Evolutionary conservation across 2,888 invertebrate species (phyloP), one percentile per base, ranked within the genome.

Genomic region (Ramazzottius varieornatus): DNA sequence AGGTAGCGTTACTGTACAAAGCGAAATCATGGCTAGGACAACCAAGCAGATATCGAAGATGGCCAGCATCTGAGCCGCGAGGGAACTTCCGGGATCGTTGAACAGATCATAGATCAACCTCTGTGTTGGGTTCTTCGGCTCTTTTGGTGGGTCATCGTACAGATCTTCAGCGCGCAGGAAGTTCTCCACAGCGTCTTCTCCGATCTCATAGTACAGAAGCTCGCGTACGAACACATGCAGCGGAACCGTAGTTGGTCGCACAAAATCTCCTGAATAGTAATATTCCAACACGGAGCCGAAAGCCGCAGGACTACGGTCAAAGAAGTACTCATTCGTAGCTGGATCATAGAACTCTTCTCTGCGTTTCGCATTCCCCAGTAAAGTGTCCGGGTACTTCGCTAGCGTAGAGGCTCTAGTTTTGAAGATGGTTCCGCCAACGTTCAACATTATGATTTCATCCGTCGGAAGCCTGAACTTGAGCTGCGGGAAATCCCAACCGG

Each of bases 61-160:
- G 16, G 74, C 75, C 1, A 76, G 71, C 65, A 73, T 69, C 69
- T 74, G 74, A 54, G 75, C 76, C 2, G 69, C 63, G 46, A 69
- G 69, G 32, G 75, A 75, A 32, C 75, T 75, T 65, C 76, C 75
- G 1, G 76, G 76, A 68, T 74, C 75, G 66, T 76, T 75, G 70
- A 76, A 74, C 1, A 75, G 68, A 72, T 74, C 72, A 75, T 75
- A 76, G 1, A 76, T 68, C 67, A 71, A 71, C 67, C 72, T 68
- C 68, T 73, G 70, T 66, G 70, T 69, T 24, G 69, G 70, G 66
- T 73, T 72, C 46, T 71, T 72, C 16, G 75, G 75, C 32, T 75
- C 70, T 33, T 72, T 69, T 46, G 71, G 70, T 46, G 72, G 71
- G 54, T 75, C 73, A 46, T 54, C 54, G n/a, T 24, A 29, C 4